A percentile compares a stretch with the other conserved stretches of the same genome.
Evolutionary conservation across 1,140 invertebrate genomes (phyloP).

Genomic region (Trichonephila clavata): DNA sequence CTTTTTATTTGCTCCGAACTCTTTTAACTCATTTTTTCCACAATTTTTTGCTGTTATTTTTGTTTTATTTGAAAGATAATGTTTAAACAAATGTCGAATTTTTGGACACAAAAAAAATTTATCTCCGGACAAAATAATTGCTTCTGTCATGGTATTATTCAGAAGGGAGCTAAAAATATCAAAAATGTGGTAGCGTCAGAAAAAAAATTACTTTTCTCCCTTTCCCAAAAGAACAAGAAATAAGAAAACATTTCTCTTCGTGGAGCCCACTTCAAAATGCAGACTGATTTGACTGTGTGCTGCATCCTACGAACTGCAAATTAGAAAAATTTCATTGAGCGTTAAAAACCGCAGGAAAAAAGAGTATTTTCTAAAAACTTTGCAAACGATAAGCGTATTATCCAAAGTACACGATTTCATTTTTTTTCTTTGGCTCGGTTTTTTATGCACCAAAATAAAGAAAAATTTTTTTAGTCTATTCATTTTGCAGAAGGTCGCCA

Average conservation of each 20-base stretch:
- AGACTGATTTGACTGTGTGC: slow-evolving; percentile 32
- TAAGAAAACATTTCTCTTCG: neutral
- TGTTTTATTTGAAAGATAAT: neutral
- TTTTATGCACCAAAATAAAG: neutral
- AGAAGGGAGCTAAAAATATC: neutral
- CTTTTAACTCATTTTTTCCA: neutral
- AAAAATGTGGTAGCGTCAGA: neutral
- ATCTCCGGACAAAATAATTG: neutral
- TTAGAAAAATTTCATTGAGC: slow-evolving; percentile 73
- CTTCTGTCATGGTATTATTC: neutral
- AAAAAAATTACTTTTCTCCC: neutral
- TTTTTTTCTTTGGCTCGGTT: neutral
- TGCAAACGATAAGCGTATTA: slow-evolving; percentile 69
- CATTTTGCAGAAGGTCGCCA: neutral
- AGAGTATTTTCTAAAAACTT: slow-evolving; percentile 46
- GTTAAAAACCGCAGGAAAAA: slow-evolving; percentile 67
- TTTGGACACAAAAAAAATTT: neutral
- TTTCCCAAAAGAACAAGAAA: neutral
- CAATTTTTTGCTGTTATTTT: neutral
- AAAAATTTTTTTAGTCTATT: neutral
- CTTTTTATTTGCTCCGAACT: neutral
- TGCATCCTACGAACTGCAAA: slow-evolving; percentile 34
- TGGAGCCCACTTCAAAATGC: neutral
- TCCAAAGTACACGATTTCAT: slow-evolving; percentile 61
- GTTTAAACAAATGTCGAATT: neutral